Evolutionary conservation across 2,797 vertebrate genomes (phyloP).

Genomic region (Phataginus tricuspis): DNA sequence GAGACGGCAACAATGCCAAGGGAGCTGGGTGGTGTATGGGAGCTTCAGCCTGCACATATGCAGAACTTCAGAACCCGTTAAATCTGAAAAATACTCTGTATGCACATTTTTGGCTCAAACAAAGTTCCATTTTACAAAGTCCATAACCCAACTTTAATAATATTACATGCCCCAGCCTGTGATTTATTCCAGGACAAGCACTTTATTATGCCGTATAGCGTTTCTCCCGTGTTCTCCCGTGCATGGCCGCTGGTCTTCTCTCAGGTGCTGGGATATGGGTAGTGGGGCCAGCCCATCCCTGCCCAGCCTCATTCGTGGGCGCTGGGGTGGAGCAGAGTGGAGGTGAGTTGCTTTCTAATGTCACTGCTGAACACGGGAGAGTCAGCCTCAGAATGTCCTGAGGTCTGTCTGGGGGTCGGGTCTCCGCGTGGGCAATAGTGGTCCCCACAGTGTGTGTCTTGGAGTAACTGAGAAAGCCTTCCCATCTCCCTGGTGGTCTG

Average conservation of each 20-base stretch:
- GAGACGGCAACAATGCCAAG: not conserved
- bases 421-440: not conserved
- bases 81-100: slow-evolving; percentile 62
- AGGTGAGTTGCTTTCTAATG: not conserved
- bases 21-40: not conserved
- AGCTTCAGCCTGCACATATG: not conserved
- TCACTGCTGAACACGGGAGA: not conserved
- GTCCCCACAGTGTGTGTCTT: no score
- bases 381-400: not conserved
- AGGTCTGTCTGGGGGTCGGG: not conserved
- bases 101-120: slow-evolving; percentile 70
- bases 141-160: slow-evolving; percentile 67
- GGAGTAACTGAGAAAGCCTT: not conserved
- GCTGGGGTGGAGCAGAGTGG: not conserved
- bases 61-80: slow-evolving; percentile 27
- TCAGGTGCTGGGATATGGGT: not conserved
- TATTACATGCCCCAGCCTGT: slow-evolving; percentile 62
- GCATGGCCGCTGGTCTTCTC: not conserved
- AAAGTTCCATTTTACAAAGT: slow-evolving; percentile 73
- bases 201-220: slow-evolving; percentile 23
- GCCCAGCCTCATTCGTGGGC: not conserved
- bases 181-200: slow-evolving; percentile 65
- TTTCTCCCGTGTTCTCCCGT: not conserved
- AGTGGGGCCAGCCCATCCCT: not conserved
- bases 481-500: not conserved